Evolutionary conservation across 2,888 invertebrate genomes (phyloP).

Genomic region (Dilophus febrilis): DNA sequence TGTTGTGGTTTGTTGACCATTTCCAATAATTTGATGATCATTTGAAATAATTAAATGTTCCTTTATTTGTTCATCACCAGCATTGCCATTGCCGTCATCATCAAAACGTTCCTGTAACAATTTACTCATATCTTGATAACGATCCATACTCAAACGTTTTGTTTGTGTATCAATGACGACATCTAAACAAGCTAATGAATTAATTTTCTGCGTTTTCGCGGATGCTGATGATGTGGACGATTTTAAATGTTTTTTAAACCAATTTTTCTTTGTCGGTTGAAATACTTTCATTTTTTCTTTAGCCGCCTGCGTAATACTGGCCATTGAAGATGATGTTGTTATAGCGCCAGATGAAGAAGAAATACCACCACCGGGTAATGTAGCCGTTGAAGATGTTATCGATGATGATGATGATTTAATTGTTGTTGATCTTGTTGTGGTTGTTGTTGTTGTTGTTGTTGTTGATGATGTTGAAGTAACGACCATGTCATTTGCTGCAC

Average conservation of each 20-base stretch:
- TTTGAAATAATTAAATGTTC: too few relatives aligned
- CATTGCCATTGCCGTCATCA: constrained; percentile 13
- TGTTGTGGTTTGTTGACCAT: too few relatives aligned
- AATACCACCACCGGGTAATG: too few relatives aligned
- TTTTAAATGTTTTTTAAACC: constrained; percentile 45
- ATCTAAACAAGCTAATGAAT: constrained; percentile 13
- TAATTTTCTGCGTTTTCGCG: too few relatives aligned
- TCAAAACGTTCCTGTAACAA: constrained; percentile 50
- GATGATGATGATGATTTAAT: constrained; percentile 17
- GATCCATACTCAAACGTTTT: constrained; percentile 50
- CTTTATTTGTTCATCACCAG: too few relatives aligned
- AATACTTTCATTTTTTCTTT: constrained; percentile 30
- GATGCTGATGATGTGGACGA: too few relatives aligned
- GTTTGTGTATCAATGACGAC: constrained; percentile 41
- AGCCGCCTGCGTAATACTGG: background rate
- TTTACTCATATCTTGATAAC: constrained; percentile 56
- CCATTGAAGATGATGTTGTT: too few relatives aligned
- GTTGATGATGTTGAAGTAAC: constrained; percentile 22
- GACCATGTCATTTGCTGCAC: too few relatives aligned
- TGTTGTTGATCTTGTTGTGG: constrained; percentile 10
- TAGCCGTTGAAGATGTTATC: constrained; percentile 1
- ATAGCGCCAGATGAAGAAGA: too few relatives aligned
- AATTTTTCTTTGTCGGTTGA: constrained; percentile 42
- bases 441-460: constrained; percentile 9
- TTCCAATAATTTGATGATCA: too few relatives aligned